Base-by-base conservation (phyloP, 2,797 vertebrate species). In the Falco rusticolus region DNA sequence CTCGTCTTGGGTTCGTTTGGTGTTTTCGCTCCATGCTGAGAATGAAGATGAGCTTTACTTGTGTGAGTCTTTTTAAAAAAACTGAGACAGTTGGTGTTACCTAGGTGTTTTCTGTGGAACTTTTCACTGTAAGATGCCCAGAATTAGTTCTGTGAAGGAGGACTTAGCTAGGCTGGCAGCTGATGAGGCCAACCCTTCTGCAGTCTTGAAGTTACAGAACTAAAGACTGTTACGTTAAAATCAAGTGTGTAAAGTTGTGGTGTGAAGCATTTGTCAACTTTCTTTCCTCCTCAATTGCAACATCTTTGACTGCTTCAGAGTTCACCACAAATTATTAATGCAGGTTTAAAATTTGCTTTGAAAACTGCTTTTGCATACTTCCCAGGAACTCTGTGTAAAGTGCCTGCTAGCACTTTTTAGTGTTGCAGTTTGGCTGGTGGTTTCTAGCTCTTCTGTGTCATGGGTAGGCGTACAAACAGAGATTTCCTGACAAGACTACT, bases 201-300 rank as follows among this genome's bases (percentile, higher is more conserved):
- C 11, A 53, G n/a, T 22, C 37, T 29, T 56, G 22, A 53, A 53
- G 90, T 93, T 94, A 78, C 61, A 66, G 72, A 89, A 86, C 59
- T 37, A 5, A 80, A 78, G 81, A 34, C 83, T 66, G 43, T 93
- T 94, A 57, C 3, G 0, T 83, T 80, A 92, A 93, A 78, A 87
- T 60, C 78, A n/a, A 93, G 84, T 14, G 39, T 2, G 3, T 54
- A 12, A 82, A 90, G 48, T 48, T 93, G 90, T 66, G 95, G 90
- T 14, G 28, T 76, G 70, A 79, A 84, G 48, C 45, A 5, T 94
- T 92, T 87, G 82, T 80, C 69, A 96, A 93, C 59, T 87, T 89
- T 41, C 43, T 90, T 91, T 89, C 94, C 83, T 94, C 56, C 93
- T 83, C 29, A 75, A 3, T 95, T 97, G 93, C 91, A 90, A 81